Evolutionary conservation across 2,797 vertebrate genomes (phyloP), one percentile per base, ranked within the genome.

Genomic region (Eulemur albifrons): DNA sequence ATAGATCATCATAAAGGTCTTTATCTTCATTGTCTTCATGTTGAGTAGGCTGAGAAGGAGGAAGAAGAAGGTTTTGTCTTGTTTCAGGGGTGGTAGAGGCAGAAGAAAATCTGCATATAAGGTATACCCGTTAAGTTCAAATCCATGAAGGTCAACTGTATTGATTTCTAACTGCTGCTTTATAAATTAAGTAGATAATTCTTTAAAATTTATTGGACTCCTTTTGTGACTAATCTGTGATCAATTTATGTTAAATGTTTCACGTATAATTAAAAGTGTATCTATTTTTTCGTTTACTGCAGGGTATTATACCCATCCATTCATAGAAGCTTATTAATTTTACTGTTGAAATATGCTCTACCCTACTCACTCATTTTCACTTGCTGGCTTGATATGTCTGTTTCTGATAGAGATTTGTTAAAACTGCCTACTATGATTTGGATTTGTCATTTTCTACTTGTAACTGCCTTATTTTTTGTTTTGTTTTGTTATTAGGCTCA

Each of bases 141-240:
- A 50, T 30, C 40, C 73, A 76, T 50, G 73, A 76, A 10, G 20
- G 32, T 21, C 32, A 21, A 52, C n/a, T 54, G n/a, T 63, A 69
- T 48, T 91, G 17, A 52, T 96, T 91, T 88, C 57, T 45, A 88
- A 84, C 32, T 79, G 67, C 91, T 84, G 45, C 45, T 89, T 89
- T 76, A 57, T 91, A 27, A 30, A 54, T 70, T 88, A n/a, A 17
- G 35, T 89, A 67, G 57, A 27, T 86, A 77, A 59, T 72, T 92
- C 75, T 87, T 92, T 18, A 77, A 88, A 43, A 76, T 40, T 38
- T 92, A 52, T 40, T 91, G 52, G 25, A 27, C 30, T 88, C 43
- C 61, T 69, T 65, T 84, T 69, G 15, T 88, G 59, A 76, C n/a
- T 59, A 8, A 80, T 88, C 91, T 86, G 38, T 76, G n/a, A 89